phyloP scores from a whole-genome alignment of 2,113 vertebrate species.

The Gallinago paraguaiae region DNA sequence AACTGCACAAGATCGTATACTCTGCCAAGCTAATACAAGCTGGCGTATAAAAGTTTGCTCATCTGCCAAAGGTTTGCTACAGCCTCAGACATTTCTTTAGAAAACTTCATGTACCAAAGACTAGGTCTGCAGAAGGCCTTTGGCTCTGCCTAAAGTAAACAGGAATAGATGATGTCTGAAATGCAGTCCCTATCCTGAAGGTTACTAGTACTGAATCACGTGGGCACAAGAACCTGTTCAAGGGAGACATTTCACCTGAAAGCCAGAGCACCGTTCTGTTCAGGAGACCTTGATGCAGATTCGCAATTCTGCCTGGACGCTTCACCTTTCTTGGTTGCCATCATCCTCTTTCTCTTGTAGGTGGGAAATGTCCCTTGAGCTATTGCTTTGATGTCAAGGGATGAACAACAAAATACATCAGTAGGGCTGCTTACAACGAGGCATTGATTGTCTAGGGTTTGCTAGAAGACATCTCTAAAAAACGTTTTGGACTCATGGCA shows the following conservation, averaged over 20 bases:
- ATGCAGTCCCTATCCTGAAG: neutral
- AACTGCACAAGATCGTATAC: neutral
- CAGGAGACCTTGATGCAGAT: neutral
- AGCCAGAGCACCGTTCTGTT: neutral
- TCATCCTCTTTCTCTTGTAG: neutral
- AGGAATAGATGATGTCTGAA: neutral
- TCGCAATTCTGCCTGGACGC: neutral
- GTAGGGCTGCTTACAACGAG: neutral
- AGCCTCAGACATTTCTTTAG: neutral
- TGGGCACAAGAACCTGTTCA: accelerated
- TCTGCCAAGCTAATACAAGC: neutral
- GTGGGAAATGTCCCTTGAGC: neutral
- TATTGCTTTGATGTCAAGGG: neutral
- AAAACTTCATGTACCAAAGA: neutral
- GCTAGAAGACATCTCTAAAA: neutral
- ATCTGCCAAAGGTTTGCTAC: neutral
- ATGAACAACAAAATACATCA: neutral
- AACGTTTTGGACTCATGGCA: accelerated
- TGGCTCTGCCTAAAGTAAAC: neutral
- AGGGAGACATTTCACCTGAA: neutral
- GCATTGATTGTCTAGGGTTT: neutral
- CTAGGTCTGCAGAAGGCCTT: neutral
- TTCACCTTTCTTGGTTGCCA: neutral
- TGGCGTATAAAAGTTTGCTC: neutral
- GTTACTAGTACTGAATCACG: neutral